Evolutionary conservation across 2,113 vertebrate species (phyloP).

Genomic region (Malurus elegans): DNA sequence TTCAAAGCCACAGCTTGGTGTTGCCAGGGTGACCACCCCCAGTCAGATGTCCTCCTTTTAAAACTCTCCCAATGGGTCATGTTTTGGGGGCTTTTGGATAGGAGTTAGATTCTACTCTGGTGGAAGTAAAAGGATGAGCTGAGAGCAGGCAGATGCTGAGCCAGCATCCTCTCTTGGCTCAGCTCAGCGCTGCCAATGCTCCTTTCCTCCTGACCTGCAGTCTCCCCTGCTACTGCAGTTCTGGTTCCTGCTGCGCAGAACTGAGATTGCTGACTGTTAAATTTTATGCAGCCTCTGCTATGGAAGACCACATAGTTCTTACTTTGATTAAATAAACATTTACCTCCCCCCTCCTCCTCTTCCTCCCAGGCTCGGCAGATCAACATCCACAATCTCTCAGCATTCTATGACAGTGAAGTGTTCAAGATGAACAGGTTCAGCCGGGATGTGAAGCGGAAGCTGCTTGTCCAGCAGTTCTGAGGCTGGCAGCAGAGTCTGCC

Average conservation of each 20-base stretch:
- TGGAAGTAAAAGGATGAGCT: not conserved
- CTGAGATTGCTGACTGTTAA: slow-evolving; percentile 12
- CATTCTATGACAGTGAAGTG: slow-evolving; percentile 91
- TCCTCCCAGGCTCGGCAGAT: slow-evolving; percentile 89
- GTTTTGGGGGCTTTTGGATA: not conserved
- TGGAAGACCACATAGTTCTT: not conserved
- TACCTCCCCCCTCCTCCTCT: not conserved
- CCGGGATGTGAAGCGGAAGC: slow-evolving; percentile 86
- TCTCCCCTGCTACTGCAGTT: slow-evolving; percentile 26
- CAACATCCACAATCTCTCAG: slow-evolving; percentile 92
- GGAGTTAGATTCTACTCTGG: not conserved
- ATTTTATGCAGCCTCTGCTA: not conserved
- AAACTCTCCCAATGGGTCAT: not conserved
- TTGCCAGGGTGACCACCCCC: not conserved
- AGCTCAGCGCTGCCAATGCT: slow-evolving; percentile 24
- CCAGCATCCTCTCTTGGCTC: slow-evolving; percentile 36
- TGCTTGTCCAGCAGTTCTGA: slow-evolving; percentile 92
- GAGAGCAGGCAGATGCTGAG: slow-evolving; percentile 39
- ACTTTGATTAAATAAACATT: not conserved
- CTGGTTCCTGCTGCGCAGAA: slow-evolving; percentile 6
- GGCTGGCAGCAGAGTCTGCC: not conserved
- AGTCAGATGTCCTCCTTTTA: not conserved
- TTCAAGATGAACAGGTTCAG: slow-evolving; percentile 90
- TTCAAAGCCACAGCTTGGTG: not conserved
- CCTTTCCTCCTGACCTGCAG: slow-evolving; percentile 21